Conservation (phyloP, 2,888 invertebrate species). For the Cataglyphis altisquamis region DNA sequence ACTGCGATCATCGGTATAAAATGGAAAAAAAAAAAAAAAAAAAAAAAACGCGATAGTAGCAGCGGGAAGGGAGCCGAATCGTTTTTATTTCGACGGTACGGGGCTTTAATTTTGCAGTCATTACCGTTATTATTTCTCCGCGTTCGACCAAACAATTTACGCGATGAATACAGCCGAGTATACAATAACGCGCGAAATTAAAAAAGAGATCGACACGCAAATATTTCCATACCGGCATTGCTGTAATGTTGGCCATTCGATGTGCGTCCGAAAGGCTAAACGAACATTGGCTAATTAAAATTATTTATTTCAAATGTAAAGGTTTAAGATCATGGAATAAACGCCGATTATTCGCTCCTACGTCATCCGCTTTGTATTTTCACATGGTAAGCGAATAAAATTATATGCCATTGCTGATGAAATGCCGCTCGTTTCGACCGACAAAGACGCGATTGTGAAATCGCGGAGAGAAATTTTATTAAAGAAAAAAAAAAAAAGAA, state of each 20-base stretch:
- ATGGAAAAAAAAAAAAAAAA: conserved; percentile 47
- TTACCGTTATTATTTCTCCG: conserved; percentile 56
- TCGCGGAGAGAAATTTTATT: conserved; percentile 7
- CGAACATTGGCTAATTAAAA: conserved; percentile 56
- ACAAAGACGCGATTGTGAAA: not conserved
- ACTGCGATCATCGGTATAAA: conserved; percentile 59
- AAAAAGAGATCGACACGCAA: conserved; percentile 55
- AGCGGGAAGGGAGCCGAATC: conserved; percentile 4
- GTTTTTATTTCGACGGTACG: conserved; percentile 51
- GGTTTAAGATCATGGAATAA: conserved; percentile 50
- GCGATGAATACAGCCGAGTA: conserved; percentile 54
- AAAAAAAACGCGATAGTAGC: conserved; percentile 39
- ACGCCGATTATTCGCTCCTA: conserved; percentile 37
- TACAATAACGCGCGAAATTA: conserved; percentile 56
- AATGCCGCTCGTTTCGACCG: not conserved
- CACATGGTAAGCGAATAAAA: conserved; percentile 20
- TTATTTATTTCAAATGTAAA: conserved; percentile 51
- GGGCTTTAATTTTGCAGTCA: conserved; percentile 57
- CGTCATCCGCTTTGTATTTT: conserved; percentile 20
- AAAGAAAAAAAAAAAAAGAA: not conserved
- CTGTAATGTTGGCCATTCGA: not conserved
- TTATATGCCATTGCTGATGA: conserved; percentile 5
- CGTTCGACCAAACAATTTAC: conserved; percentile 58
- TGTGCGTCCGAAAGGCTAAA: conserved; percentile 17
- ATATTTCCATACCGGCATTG: conserved; percentile 50